Conservation (phyloP, 1,140 invertebrate genomes). For the Rhyacophila brunnea region DNA sequence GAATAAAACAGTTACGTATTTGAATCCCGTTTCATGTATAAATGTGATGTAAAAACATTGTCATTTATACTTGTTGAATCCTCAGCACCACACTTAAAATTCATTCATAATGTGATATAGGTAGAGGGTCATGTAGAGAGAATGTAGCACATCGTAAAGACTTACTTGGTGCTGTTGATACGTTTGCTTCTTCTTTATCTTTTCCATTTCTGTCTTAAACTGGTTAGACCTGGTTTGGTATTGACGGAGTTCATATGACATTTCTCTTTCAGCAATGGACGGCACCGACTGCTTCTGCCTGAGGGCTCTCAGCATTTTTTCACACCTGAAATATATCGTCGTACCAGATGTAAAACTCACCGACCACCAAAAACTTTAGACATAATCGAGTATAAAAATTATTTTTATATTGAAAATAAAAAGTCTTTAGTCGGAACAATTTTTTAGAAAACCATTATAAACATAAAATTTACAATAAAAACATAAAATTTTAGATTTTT, state of each 20-base stretch:
- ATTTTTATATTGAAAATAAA: too few relatives aligned
- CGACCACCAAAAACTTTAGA: too few relatives aligned
- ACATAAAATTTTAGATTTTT: too few relatives aligned
- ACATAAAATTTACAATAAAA: too few relatives aligned
- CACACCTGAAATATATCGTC: constrained; percentile 41
- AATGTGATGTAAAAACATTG: too few relatives aligned
- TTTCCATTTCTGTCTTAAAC: constrained; percentile 39
- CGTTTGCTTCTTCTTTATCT: constrained; percentile 42
- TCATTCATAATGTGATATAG: neutral
- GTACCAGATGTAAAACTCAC: too few relatives aligned
- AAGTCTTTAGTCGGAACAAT: too few relatives aligned
- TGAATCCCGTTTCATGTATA: too few relatives aligned
- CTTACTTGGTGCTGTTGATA: constrained; percentile 41
- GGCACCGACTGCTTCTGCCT: constrained; percentile 40
- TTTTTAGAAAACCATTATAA: too few relatives aligned
- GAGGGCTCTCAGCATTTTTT: constrained; percentile 41
- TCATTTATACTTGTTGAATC: neutral
- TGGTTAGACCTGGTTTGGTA: constrained; percentile 35
- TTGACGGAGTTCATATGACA: constrained; percentile 38
- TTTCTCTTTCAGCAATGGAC: constrained; percentile 43
- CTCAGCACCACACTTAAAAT: neutral
- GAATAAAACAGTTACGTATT: too few relatives aligned
- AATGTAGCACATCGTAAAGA: neutral
- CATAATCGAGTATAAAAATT: too few relatives aligned
- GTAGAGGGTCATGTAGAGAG: too few relatives aligned